Conservation (phyloP, 2,797 vertebrate genomes). For the Steatocranus sp. region DNA sequence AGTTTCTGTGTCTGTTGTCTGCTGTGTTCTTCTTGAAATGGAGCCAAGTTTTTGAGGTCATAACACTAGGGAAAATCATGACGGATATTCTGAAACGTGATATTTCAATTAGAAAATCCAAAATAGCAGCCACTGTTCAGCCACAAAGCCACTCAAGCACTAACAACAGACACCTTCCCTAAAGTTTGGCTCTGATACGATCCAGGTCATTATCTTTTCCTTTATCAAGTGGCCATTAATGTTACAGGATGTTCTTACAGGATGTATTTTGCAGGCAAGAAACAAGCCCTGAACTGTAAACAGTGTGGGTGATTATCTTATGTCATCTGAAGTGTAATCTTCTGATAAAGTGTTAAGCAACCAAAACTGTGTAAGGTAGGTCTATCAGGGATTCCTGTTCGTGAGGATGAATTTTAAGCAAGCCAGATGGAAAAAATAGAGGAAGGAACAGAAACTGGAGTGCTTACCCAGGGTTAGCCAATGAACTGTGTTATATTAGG, state of each 20-base stretch:
- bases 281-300: neutral
- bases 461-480: neutral
- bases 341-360: constrained; percentile 10
- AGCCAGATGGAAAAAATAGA: neutral
- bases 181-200: neutral
- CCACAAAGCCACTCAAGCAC: neutral
- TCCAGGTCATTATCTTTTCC: neutral
- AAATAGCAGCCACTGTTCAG: constrained; percentile 21
- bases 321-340: neutral
- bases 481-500: neutral
- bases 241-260: neutral
- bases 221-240: neutral
- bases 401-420: constrained; percentile 14
- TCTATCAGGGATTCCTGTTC: neutral
- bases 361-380: neutral
- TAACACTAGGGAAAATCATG: constrained; percentile 7
- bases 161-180: neutral
- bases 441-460: neutral
- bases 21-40: constrained; percentile 17
- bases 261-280: neutral
- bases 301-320: constrained; percentile 4
- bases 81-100: constrained; percentile 25
- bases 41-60: constrained; percentile 39
- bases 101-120: constrained; percentile 28
- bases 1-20: neutral